Evolutionary conservation across 2,113 vertebrate genomes (phyloP), one percentile per base, ranked within the genome.

Genomic region (Grammomys dolichurus): DNA sequence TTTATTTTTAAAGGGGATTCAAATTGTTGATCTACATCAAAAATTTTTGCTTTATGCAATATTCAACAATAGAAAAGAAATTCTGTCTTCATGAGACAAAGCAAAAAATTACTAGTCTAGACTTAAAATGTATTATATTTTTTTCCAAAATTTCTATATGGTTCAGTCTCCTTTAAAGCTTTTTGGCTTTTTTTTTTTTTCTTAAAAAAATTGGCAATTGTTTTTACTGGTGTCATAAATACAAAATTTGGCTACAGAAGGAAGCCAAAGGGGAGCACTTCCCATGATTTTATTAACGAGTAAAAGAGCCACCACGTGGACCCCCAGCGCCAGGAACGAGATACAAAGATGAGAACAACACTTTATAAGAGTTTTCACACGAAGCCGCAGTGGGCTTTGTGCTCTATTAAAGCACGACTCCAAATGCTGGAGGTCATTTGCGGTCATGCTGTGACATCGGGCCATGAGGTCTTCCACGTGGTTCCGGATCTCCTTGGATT

Each of bases 381-480:
- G 4, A 7, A 14, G 36, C 4, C 4, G 1, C 65, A 28, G 3
- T 22, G 33, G 63, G 13, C 17, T 80, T 67, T 69, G 76, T 4
- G 17, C 43, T 58, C 13, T 78, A 5, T 43, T 13, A 58, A 46
- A 40, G 46, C 2, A 12, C 7, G 36, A 73, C 75, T 87, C 69
- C 0, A 0, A 43, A 78, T 5, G 46, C n/a, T 22, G 10, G 58
- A 43, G 88, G 9, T 48, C 3, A 36, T 40, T 72, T 85, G 28
- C n/a, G 7, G 1, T 0, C 5, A 31, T 10, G 20, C 36, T 43
- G 28, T 19, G 46, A 69, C 16, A 0, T 56, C 26, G 22, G 26
- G 36, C 5, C 5, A 1, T 14, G 10, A 33, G 24, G 33, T 63
- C 85, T 69, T 75, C 73, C 28, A 2, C 5, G 1, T 2, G 6